phyloP scores from a whole-genome alignment of 1,140 invertebrate genomes.

The Bombus difficillimus region DNA sequence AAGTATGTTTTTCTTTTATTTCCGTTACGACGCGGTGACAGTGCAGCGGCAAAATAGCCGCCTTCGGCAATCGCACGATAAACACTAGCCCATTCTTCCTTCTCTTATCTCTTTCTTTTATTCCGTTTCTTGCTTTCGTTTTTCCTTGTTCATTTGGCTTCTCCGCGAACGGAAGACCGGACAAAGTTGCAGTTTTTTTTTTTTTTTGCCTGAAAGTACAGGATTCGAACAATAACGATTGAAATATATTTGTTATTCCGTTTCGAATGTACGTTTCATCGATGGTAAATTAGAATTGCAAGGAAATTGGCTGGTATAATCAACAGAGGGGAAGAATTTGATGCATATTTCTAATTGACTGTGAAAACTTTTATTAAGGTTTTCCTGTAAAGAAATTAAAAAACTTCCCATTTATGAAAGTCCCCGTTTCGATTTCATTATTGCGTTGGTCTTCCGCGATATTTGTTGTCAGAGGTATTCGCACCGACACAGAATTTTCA shows the following conservation, averaged over 20 bases:
- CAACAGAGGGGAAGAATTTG: not conserved
- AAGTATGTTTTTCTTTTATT: constrained; percentile 69
- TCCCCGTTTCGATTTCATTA: not conserved
- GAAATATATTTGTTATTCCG: not conserved
- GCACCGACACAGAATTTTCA: not conserved
- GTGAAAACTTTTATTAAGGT: not conserved
- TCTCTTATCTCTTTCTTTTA: constrained; percentile 23
- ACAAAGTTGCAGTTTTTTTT: not conserved
- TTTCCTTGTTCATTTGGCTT: constrained; percentile 40
- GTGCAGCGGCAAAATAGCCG: constrained; percentile 67
- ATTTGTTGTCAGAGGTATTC: not conserved
- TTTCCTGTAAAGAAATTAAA: not conserved
- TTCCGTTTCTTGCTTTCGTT: not conserved
- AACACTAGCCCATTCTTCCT: constrained; percentile 60
- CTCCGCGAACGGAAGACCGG: constrained; percentile 16
- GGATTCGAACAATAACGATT: not conserved
- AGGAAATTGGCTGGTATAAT: not conserved
- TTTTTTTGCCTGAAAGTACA: not conserved
- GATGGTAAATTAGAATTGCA: no score
- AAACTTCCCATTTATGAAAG: not conserved
- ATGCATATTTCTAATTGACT: not conserved
- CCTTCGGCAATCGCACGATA: constrained; percentile 69
- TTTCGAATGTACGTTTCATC: not conserved
- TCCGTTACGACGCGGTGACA: constrained; percentile 59
- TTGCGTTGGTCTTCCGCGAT: not conserved